Conservation (phyloP, 2,113 vertebrate genomes). For the Coracopsis vasa region DNA sequence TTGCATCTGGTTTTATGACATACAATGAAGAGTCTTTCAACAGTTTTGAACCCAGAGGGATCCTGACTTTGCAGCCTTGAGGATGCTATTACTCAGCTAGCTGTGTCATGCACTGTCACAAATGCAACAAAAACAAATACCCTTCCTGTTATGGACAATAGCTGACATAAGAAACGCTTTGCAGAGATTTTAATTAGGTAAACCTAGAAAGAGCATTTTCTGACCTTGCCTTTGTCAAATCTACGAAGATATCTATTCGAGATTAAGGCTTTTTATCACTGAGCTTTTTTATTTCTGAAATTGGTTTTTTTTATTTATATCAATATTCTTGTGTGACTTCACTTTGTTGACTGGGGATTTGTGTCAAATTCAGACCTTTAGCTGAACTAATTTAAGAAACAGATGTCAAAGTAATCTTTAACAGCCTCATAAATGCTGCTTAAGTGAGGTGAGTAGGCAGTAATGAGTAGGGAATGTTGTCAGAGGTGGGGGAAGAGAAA, state of each 20-base stretch:
- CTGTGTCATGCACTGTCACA: background rate
- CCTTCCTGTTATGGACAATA: background rate
- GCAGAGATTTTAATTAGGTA: background rate
- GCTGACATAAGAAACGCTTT: background rate
- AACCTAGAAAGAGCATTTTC: background rate
- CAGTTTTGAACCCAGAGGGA: background rate
- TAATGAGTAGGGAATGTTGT: background rate
- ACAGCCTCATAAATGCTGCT: background rate
- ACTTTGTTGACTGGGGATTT: background rate
- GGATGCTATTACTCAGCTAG: background rate
- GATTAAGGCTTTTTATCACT: background rate
- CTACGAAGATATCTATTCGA: background rate
- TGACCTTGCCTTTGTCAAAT: background rate
- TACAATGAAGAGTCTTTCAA: background rate
- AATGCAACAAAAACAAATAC: background rate
- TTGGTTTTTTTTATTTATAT: background rate
- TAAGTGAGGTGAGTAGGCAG: background rate
- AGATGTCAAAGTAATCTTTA: background rate
- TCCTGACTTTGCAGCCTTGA: background rate
- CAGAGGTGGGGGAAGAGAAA: background rate
- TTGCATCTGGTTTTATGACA: background rate
- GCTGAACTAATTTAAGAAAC: background rate
- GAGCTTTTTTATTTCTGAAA: background rate
- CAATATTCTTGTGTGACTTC: background rate
- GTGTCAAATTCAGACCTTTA: background rate